Percentiles rank a stretch among this genome's conserved stretches.
phyloP scores from a whole-genome alignment of 2,888 invertebrate genomes.

The Drosophila anomalata region DNA sequence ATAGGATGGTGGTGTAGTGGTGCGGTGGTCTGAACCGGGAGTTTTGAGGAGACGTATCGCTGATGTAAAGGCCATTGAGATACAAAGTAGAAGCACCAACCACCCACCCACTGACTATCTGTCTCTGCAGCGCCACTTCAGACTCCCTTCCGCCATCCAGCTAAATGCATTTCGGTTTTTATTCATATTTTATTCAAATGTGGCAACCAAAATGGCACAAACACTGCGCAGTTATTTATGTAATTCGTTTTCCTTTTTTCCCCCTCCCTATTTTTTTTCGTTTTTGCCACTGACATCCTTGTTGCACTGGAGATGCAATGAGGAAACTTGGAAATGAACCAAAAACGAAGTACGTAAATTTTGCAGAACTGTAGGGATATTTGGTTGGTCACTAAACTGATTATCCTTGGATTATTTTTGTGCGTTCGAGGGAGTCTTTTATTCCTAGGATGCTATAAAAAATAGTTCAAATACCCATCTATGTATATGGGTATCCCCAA shows the following conservation, averaged over 20 bases:
- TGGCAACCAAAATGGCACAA: slow-evolving; percentile 77
- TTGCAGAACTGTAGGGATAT: neutral
- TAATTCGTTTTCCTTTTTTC: slow-evolving; percentile 40
- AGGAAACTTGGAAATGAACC: slow-evolving; percentile 30
- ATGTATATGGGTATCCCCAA: neutral
- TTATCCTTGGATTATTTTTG: neutral
- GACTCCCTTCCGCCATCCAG: slow-evolving; percentile 35
- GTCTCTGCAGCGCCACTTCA: slow-evolving; percentile 8
- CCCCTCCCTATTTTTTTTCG: neutral
- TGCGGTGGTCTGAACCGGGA: neutral
- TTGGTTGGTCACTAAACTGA: slow-evolving; percentile 12
- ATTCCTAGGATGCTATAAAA: neutral
- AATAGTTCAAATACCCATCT: neutral
- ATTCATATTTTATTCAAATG: slow-evolving; percentile 79
- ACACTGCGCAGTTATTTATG: slow-evolving; percentile 76
- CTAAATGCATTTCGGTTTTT: slow-evolving; percentile 79
- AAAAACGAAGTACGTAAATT: slow-evolving; percentile 27
- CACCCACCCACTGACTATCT: slow-evolving; percentile 26
- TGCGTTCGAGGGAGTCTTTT: neutral
- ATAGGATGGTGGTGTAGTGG: neutral
- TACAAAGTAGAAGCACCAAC: slow-evolving; percentile 17
- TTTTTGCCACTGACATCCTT: slow-evolving; percentile 6
- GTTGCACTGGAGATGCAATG: slow-evolving; percentile 48
- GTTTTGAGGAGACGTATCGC: slow-evolving; percentile 4
- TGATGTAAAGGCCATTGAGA: slow-evolving; percentile 6